Evolutionary conservation across 1,140 invertebrate species (phyloP).

Genomic region (Drosophila jambulina): DNA sequence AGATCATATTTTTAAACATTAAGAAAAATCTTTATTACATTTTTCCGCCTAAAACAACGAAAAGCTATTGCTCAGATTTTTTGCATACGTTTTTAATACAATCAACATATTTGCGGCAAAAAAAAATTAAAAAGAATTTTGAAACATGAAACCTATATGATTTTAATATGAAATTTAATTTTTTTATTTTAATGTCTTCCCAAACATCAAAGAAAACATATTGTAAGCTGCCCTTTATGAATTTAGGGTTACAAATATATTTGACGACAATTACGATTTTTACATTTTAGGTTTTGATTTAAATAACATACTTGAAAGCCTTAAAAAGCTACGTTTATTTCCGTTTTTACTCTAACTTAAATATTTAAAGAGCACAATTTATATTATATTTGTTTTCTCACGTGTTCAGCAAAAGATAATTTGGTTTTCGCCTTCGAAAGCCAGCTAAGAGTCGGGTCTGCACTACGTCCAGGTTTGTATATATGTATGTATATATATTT

Average conservation of each 20-base stretch:
- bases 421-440: constrained; percentile 45
- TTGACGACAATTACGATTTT: constrained; percentile 18
- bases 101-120: background rate
- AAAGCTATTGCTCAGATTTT: constrained; percentile 9
- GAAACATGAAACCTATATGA: constrained; percentile 4
- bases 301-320: constrained; percentile 36
- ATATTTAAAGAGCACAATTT: constrained; percentile 59
- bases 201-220: constrained; percentile 1
- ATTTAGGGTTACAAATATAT: constrained; percentile 18
- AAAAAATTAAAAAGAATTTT: background rate
- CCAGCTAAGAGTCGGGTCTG: constrained; percentile 49
- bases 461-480: constrained; percentile 37
- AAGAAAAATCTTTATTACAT: background rate
- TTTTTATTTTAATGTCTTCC: background rate
- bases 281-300: constrained; percentile 24
- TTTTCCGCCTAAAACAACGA: constrained; percentile 8
- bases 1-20: too few species aligned
- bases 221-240: constrained; percentile 12
- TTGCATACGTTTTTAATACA: background rate
- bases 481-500: constrained; percentile 45
- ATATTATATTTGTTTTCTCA: constrained; percentile 35
- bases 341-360: constrained; percentile 55
- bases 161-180: background rate
- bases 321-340: constrained; percentile 50
- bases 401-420: constrained; percentile 51